Evolutionary conservation across 2,113 vertebrate species (phyloP).

Genomic region (Pelecanoides urinatrix): DNA sequence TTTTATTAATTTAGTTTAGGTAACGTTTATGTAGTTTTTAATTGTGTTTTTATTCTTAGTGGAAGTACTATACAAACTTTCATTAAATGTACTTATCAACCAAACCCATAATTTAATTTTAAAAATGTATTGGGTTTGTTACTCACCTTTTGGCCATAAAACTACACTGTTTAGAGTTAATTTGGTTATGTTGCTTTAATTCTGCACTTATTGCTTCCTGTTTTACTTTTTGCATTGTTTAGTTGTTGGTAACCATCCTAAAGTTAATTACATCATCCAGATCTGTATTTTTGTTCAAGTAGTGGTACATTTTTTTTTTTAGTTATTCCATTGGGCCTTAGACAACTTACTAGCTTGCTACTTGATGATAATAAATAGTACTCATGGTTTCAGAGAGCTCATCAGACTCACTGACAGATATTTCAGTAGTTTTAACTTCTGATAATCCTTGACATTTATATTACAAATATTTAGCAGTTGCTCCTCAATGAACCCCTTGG

Average conservation of each 20-base stretch:
- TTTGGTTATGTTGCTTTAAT: background rate
- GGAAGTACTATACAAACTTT: background rate
- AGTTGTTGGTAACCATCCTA: background rate
- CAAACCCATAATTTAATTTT: accelerated
- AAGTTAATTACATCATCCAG: background rate
- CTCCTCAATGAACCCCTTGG: background rate
- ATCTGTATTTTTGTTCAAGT: background rate
- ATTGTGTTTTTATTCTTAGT: background rate
- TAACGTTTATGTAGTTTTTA: background rate
- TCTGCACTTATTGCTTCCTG: background rate
- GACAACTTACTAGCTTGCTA: background rate
- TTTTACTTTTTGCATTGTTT: background rate
- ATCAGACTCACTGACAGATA: background rate
- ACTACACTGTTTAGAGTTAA: background rate
- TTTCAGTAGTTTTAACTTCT: background rate
- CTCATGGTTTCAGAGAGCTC: background rate
- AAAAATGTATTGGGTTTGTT: background rate
- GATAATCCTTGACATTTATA: background rate
- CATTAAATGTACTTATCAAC: background rate
- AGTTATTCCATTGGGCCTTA: background rate
- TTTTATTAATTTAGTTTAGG: background rate
- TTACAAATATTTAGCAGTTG: background rate
- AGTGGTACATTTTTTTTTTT: accelerated
- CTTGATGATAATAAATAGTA: background rate
- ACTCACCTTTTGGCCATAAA: background rate